Evolutionary conservation across 2,797 vertebrate species (phyloP).

Genomic region (Botia almorhae): DNA sequence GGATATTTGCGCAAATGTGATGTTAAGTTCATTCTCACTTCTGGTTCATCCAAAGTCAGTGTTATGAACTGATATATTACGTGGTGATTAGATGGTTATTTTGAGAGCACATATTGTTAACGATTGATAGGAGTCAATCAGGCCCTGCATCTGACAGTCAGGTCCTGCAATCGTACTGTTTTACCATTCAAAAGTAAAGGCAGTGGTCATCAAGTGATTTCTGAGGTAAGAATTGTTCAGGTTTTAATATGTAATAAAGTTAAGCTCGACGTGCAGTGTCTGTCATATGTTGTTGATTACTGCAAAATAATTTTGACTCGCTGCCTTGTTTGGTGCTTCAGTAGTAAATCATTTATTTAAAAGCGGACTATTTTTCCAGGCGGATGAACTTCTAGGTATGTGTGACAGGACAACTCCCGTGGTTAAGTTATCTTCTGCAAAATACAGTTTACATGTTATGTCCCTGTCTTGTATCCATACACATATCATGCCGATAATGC

Average conservation of each 20-base stretch:
- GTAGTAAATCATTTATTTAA: too few species aligned
- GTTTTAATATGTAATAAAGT: not conserved
- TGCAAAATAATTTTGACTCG: too few species aligned
- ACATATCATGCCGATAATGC: not conserved
- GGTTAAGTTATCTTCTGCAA: not conserved
- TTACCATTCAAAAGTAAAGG: not conserved
- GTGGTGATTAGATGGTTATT: not conserved
- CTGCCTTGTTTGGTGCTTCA: too few species aligned
- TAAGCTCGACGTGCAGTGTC: too few species aligned
- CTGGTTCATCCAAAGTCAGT: not conserved
- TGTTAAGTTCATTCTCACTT: not conserved
- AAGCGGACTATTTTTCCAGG: too few species aligned
- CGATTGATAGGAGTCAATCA: not conserved
- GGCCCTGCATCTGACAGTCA: not conserved
- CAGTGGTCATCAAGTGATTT: not conserved
- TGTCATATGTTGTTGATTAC: too few species aligned
- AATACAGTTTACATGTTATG: not conserved
- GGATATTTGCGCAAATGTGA: slow-evolving; percentile 14
- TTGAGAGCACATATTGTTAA: not conserved
- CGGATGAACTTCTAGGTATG: too few species aligned
- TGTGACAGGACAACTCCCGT: too few species aligned
- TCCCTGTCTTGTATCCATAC: not conserved
- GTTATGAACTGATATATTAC: not conserved
- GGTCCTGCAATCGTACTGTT: not conserved
- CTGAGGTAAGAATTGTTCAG: not conserved